Base-by-base conservation (phyloP, 2,113 vertebrate genomes). In the Erpornis zantholeuca region DNA sequence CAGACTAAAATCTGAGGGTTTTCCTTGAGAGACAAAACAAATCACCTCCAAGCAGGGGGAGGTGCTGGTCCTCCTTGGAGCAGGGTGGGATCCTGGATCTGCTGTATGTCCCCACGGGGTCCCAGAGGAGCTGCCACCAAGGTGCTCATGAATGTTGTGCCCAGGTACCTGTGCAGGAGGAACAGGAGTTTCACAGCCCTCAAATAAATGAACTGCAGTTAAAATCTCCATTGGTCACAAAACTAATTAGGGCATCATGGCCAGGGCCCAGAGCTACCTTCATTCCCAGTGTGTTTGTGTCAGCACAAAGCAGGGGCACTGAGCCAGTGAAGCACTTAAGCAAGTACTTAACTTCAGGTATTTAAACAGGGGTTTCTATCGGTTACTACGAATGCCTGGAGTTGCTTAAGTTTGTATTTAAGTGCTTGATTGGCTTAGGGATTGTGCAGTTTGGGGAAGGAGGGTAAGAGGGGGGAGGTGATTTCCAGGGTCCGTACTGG, bases 401-500 rank as follows among this genome's bases (percentile, higher is more conserved):
- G 35, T 70, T 4, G 1, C 65, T 65, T 70, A 63, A 73, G 36
- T 73, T 83, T 84, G 36, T 77, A 47, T 66, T 66, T 68, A 53
- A 71, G 33, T 75, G 53, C 44, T 89, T 85, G 15, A 42, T 5
- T 75, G 29, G 19, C 24, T 61, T 63, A 54, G 11, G n/a, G 27
- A 23, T 40, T 65, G 18, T 71, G 50, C 25, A 42, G 25, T 76
- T 64, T 52, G 44, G 12, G 10, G 38, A 44, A 44, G 16, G 23
- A 63, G 9, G 14, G 11, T 65, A 28, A 57, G 40, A 69, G 40
- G n/a, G 57, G 52, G 33, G 36, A 54, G 6, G 12, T 42, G 38
- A 54, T 16, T 64, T 52, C 10, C 27, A 35, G 28, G 24, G 7
- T 57, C 16, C 0, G 0, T 79, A 15, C 1, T 0, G 1, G 11